phyloP scores from a whole-genome alignment of 2,797 vertebrate species.

The Syngnathus acus region DNA sequence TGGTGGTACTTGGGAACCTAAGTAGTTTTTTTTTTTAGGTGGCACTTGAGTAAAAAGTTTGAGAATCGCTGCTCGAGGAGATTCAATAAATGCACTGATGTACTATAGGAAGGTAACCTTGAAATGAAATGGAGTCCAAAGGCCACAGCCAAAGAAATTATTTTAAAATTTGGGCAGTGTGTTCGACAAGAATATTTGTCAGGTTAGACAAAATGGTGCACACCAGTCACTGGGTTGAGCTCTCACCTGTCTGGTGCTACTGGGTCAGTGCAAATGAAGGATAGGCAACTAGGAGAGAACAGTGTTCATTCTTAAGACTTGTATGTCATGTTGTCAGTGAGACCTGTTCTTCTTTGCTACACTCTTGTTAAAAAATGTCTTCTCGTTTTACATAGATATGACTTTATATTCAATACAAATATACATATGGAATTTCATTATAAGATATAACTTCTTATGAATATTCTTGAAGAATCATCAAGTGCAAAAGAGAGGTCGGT shows the following conservation, averaged over 20 bases:
- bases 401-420: constrained; percentile 68
- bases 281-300: constrained; percentile 61
- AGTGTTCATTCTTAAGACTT: constrained; percentile 44
- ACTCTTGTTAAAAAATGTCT: constrained; percentile 56
- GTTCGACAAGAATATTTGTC: neutral
- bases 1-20: too few species aligned
- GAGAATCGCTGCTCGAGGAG: too few species aligned
- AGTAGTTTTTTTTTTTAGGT: too few species aligned
- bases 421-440: constrained; percentile 66
- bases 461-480: constrained; percentile 62
- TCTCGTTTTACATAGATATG: constrained; percentile 62
- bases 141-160: neutral
- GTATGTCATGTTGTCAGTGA: constrained; percentile 52
- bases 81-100: neutral
- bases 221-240: constrained; percentile 44
- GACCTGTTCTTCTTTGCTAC: constrained; percentile 69
- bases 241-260: constrained; percentile 67
- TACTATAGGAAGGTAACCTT: constrained; percentile 10
- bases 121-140: neutral
- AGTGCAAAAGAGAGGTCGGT: constrained; percentile 67
- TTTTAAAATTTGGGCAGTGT: neutral
- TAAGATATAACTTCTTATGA: constrained; percentile 67
- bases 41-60: neutral
- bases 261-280: constrained; percentile 69
- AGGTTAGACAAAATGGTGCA: constrained; percentile 20